Percentiles rank a stretch among this genome's conserved stretches.
These are phyloP conservation scores for Tichodroma muraria DNA, from an alignment of 2,113 vertebrate genomes.

Conservation along the genomic window DNA sequence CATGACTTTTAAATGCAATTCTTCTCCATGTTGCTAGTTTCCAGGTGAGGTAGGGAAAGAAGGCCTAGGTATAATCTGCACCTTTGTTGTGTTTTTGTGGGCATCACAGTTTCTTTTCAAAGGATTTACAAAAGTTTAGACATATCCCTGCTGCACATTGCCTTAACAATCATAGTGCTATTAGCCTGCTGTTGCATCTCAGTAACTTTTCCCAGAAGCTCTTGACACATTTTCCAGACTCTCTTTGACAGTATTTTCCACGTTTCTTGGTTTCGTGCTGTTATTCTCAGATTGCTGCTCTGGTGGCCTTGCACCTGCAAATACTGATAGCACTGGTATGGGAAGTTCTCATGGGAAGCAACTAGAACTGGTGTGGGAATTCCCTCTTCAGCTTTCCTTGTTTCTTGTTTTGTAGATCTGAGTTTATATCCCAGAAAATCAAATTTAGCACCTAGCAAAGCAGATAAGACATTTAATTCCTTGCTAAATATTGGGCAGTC, in stretches of 20 bases:
- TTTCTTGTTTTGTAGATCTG: not conserved
- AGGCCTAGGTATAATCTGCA: not conserved
- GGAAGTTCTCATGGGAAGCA: not conserved
- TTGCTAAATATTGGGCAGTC: not conserved
- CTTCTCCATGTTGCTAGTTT: not conserved
- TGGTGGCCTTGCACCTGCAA: conserved; percentile 6
- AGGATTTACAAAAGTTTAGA: not conserved
- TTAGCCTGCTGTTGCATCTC: not conserved
- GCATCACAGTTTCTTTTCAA: not conserved
- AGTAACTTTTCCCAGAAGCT: not conserved
- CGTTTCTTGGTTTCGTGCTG: not conserved
- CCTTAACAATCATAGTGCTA: not conserved
- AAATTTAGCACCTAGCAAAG: not conserved
- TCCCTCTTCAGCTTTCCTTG: not conserved
- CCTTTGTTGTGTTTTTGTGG: not conserved
- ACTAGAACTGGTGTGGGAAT: not conserved
- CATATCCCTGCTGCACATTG: not conserved
- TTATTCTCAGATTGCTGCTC: not conserved
- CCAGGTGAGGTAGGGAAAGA: not conserved
- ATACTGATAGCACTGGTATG: not conserved
- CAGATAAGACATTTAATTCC: not conserved
- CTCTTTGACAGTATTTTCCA: not conserved
- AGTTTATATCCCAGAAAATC: not conserved
- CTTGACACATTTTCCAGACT: not conserved
- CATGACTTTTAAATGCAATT: not conserved